phyloP scores from a whole-genome alignment of 2,888 invertebrate genomes.

The Crematogaster levior region DNA sequence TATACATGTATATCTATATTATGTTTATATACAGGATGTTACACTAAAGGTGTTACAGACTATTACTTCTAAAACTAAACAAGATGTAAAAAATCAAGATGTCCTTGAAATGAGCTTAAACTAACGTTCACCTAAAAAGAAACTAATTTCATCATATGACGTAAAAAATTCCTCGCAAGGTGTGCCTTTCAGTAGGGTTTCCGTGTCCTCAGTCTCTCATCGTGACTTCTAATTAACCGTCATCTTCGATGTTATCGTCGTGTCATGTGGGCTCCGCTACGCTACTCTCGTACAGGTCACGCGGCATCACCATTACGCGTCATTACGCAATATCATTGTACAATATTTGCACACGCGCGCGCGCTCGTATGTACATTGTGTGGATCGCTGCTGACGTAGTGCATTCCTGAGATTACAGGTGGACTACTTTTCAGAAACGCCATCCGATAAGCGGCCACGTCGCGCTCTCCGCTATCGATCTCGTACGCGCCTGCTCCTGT shows the following conservation, averaged over 20 bases:
- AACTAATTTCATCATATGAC: too few relatives aligned
- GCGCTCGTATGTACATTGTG: constrained; percentile 22
- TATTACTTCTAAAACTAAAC: too few relatives aligned
- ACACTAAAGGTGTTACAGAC: too few relatives aligned
- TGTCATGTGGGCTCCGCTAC: constrained; percentile 28
- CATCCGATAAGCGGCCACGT: constrained; percentile 57
- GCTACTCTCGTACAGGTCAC: constrained; percentile 54
- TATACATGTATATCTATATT: neutral
- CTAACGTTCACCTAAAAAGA: too few relatives aligned
- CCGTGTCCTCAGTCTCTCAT: neutral
- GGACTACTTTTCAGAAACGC: constrained; percentile 68
- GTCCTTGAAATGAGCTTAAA: too few relatives aligned
- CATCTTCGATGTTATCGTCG: constrained; percentile 51
- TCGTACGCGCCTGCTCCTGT: constrained; percentile 29
- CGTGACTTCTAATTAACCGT: constrained; percentile 33
- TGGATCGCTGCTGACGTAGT: constrained; percentile 55
- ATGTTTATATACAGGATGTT: too few relatives aligned
- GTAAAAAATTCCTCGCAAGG: neutral
- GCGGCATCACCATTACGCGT: constrained; percentile 58
- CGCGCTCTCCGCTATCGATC: constrained; percentile 47
- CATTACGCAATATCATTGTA: constrained; percentile 72
- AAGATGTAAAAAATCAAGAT: too few relatives aligned
- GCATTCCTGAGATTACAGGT: constrained; percentile 73
- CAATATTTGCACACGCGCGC: constrained; percentile 64
- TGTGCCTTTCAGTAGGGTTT: neutral